phyloP scores from a whole-genome alignment of 2,888 invertebrate species.

The Nomada hirtipes region DNA sequence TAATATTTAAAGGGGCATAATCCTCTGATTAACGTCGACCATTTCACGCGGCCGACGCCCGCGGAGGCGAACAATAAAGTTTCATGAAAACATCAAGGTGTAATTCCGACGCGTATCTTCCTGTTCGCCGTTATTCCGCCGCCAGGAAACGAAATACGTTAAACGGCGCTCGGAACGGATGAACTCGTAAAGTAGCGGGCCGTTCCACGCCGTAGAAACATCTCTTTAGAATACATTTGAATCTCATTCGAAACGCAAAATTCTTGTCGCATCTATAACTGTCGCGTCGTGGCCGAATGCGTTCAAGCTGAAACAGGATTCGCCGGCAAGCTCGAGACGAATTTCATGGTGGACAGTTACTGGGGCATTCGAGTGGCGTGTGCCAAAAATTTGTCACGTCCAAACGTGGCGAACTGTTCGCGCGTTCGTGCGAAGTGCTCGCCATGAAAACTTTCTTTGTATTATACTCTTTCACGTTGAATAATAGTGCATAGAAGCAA shows the following conservation, averaged over 20 bases:
- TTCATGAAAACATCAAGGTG: constrained; percentile 43
- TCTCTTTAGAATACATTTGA: constrained; percentile 74
- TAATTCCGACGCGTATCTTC: constrained; percentile 44
- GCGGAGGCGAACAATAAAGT: constrained; percentile 32
- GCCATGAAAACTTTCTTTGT: too few relatives aligned
- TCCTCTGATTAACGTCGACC: constrained; percentile 48
- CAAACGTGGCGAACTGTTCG: constrained; percentile 36
- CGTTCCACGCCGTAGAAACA: constrained; percentile 60
- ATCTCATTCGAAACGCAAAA: constrained; percentile 65
- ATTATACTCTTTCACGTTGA: too few relatives aligned
- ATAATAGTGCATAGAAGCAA: too few relatives aligned
- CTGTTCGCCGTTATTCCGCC: constrained; percentile 42
- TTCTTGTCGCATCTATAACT: constrained; percentile 21
- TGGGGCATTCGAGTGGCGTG: constrained; percentile 10
- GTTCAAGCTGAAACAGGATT: constrained; percentile 71
- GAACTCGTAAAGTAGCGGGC: constrained; percentile 72
- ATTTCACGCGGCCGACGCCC: constrained; percentile 13
- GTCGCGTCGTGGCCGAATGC: constrained; percentile 58
- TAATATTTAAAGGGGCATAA: constrained; percentile 36
- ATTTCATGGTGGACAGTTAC: constrained; percentile 23
- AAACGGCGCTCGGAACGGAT: constrained; percentile 54
- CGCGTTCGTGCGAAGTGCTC: constrained; percentile 43
- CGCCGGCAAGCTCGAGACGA: constrained; percentile 43
- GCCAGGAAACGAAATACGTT: constrained; percentile 33
- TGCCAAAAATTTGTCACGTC: constrained; percentile 25